These are phyloP conservation scores for Matsumyia berberina DNA, from an alignment of 2,888 invertebrate species.

Conservation along the genomic window DNA sequence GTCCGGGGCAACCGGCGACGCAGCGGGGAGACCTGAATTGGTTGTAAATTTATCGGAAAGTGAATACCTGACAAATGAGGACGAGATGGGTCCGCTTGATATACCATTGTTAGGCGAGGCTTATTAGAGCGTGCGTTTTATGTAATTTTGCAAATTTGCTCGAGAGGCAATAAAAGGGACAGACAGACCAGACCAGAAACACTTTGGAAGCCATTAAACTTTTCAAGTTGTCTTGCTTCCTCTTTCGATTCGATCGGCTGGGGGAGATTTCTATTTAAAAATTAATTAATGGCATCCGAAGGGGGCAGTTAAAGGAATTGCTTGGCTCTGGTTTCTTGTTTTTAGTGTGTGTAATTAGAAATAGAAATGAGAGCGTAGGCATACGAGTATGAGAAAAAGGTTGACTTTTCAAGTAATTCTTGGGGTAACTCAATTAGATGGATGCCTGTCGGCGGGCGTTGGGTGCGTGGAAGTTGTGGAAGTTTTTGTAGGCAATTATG, in stretches of 20 bases:
- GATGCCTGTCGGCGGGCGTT: too few species aligned
- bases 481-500: too few species aligned
- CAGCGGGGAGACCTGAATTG: conserved; percentile 28
- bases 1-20: too few species aligned
- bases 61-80: conserved; percentile 76
- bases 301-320: not conserved
- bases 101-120: conserved; percentile 43
- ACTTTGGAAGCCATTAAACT: conserved; percentile 12
- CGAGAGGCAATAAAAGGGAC: conserved; percentile 10
- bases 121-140: conserved; percentile 64
- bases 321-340: too few species aligned
- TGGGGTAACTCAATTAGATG: too few species aligned
- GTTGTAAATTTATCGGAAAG: conserved; percentile 74
- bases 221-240: conserved; percentile 5
- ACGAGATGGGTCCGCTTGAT: conserved; percentile 66
- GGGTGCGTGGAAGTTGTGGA: too few species aligned
- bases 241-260: not conserved
- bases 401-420: too few species aligned
- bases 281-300: not conserved
- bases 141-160: conserved; percentile 57
- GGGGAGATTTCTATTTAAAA: not conserved
- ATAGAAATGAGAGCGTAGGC: too few species aligned
- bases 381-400: too few species aligned
- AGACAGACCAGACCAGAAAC: not conserved
- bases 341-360: too few species aligned